Evolutionary conservation across 1,140 invertebrate genomes (phyloP).

Genomic region (Drosophila asahinai): DNA sequence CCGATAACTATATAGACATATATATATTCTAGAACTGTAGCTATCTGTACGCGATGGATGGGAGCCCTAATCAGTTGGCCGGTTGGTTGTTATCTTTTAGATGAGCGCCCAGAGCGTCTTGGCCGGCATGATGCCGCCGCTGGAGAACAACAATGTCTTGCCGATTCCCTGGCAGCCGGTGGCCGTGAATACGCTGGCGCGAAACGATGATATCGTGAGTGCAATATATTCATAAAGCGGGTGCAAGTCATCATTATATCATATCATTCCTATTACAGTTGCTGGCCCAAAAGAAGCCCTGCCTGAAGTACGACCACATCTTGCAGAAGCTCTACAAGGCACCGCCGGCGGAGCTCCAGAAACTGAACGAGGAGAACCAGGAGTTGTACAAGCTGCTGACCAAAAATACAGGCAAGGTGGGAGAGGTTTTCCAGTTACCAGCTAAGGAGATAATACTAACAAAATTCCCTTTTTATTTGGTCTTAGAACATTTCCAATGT

Average conservation of each 20-base stretch:
- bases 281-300: slow-evolving; percentile 88
- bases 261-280: slow-evolving; percentile 84
- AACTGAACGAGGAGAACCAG: slow-evolving; percentile 86
- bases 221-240: slow-evolving; percentile 1
- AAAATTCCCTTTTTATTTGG: not conserved
- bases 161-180: slow-evolving; percentile 94
- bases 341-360: slow-evolving; percentile 85
- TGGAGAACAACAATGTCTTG: slow-evolving; percentile 90
- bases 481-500: slow-evolving; percentile 87
- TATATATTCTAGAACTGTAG: slow-evolving; percentile 17
- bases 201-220: slow-evolving; percentile 89
- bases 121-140: slow-evolving; percentile 93
- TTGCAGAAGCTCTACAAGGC: slow-evolving; percentile 86
- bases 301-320: slow-evolving; percentile 88
- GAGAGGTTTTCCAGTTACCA: not conserved
- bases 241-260: slow-evolving; percentile 1
- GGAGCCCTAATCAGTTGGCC: slow-evolving; percentile 72
- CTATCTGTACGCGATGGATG: slow-evolving; percentile 45
- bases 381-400: slow-evolving; percentile 89
- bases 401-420: slow-evolving; percentile 87
- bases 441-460: not conserved
- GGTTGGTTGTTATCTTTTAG: slow-evolving; percentile 74
- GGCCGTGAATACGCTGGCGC: slow-evolving; percentile 91
- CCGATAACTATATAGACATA: slow-evolving; percentile 21
- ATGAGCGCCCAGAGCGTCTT: slow-evolving; percentile 94